Conservation (phyloP, 2,113 vertebrate genomes). For the Clarias magur region DNA sequence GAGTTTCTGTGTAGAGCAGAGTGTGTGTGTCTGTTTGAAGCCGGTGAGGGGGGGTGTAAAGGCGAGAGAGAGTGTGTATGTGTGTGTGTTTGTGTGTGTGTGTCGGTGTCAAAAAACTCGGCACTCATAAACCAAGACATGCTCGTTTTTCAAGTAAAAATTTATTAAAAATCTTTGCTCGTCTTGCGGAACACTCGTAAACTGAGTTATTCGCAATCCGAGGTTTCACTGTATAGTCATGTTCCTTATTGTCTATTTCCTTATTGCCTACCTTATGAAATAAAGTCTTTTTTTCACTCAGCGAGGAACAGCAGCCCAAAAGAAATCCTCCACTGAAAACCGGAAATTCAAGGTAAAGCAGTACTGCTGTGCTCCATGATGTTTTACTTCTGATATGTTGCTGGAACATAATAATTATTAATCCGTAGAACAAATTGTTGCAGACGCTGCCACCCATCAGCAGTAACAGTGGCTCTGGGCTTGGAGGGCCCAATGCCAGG, state of each 20-base stretch:
- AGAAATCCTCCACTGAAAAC: constrained; percentile 8
- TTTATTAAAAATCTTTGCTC: no score
- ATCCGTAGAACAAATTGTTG: background rate
- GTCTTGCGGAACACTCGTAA: no score
- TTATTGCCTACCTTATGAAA: background rate
- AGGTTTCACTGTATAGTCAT: background rate
- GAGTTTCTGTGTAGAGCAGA: no score
- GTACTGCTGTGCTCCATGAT: no score
- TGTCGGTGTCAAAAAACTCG: no score
- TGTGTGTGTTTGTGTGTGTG: no score
- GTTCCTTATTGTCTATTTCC: background rate
- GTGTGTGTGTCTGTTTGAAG: no score
- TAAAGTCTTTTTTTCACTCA: constrained; percentile 1
- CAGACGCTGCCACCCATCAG: constrained; percentile 83
- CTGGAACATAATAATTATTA: background rate
- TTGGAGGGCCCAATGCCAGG: constrained; percentile 25
- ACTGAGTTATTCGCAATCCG: no score
- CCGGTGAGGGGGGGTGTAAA: no score
- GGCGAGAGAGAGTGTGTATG: no score
- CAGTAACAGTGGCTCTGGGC: constrained; percentile 8
- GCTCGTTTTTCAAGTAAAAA: no score
- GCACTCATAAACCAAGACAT: no score
- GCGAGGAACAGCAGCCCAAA: constrained; percentile 5
- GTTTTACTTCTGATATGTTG: background rate
- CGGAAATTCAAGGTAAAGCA: constrained; percentile 49